Evolutionary conservation across 2,113 vertebrate genomes (phyloP).

Genomic region (Arothron firmamentum): DNA sequence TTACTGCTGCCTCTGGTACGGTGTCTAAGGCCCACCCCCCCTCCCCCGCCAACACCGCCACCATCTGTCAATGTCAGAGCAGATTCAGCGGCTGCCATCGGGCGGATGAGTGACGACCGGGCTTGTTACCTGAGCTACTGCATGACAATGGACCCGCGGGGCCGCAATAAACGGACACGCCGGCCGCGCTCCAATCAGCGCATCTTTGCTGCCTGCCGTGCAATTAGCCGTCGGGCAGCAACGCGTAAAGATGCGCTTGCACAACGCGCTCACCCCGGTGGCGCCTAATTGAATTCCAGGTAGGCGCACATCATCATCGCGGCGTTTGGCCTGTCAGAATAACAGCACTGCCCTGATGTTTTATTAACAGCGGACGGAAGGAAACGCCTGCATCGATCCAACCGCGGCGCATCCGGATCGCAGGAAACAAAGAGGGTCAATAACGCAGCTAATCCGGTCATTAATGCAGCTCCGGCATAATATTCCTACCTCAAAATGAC

Average conservation of each 20-base stretch:
- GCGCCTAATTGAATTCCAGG: conserved; percentile 19
- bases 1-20: conserved; percentile 43
- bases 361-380: conserved; percentile 9
- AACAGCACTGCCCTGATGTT: conserved; percentile 24
- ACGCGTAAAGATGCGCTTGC: conserved; percentile 31
- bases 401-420: conserved; percentile 8
- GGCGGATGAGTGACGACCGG: conserved; percentile 68
- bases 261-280: conserved; percentile 7
- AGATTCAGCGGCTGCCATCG: conserved; percentile 64
- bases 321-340: conserved; percentile 17
- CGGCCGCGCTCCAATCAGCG: conserved; percentile 1
- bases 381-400: conserved; percentile 5
- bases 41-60: conserved; percentile 17
- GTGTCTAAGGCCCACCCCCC: conserved; percentile 43
- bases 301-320: neutral
- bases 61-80: conserved; percentile 70
- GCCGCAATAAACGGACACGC: conserved; percentile 41
- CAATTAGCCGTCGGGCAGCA: conserved; percentile 56
- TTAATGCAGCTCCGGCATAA: conserved; percentile 21
- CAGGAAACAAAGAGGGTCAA: conserved; percentile 25
- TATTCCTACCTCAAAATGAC: conserved; percentile 31
- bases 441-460: conserved; percentile 22
- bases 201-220: conserved; percentile 42
- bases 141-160: conserved; percentile 65
- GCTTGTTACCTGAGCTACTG: conserved; percentile 61